phyloP scores from a whole-genome alignment of 2,113 vertebrate species.

The Peromyscus californicus region DNA sequence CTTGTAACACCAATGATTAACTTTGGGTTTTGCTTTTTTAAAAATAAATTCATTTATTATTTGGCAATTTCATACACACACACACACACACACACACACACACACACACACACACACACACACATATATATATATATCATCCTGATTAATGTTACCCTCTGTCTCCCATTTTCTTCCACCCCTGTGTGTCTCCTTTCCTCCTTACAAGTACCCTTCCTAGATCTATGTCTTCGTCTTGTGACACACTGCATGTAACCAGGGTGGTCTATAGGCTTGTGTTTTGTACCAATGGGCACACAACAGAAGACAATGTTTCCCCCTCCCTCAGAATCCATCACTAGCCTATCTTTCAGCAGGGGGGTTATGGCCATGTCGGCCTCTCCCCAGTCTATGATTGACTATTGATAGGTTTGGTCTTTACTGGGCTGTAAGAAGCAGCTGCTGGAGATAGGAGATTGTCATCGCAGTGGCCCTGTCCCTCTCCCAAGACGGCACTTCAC shows the following conservation, averaged over 20 bases:
- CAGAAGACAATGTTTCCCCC: not conserved
- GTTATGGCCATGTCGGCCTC: not conserved
- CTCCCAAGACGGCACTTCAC: too few species aligned
- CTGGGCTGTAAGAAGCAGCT: not conserved
- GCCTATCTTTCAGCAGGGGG: not conserved
- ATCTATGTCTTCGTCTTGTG: not conserved
- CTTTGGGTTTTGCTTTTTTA: conserved; percentile 60
- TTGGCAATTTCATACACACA: not conserved
- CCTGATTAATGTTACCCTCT: too few species aligned
- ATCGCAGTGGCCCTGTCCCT: too few species aligned
- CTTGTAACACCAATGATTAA: conserved; percentile 78
- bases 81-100: too few species aligned
- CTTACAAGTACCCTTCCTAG: too few species aligned
- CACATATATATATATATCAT: not conserved
- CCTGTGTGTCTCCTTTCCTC: not conserved
- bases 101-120: too few species aligned
- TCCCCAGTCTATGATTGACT: not conserved
- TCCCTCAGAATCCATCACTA: not conserved
- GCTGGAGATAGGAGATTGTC: too few species aligned
- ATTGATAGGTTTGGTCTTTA: not conserved
- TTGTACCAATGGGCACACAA: not conserved
- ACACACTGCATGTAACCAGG: not conserved
- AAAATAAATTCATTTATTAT: not conserved
- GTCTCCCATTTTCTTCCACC: not conserved
- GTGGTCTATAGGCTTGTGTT: too few species aligned